phyloP scores from a whole-genome alignment of 2,888 invertebrate species.

The Hypolimnas misippus region DNA sequence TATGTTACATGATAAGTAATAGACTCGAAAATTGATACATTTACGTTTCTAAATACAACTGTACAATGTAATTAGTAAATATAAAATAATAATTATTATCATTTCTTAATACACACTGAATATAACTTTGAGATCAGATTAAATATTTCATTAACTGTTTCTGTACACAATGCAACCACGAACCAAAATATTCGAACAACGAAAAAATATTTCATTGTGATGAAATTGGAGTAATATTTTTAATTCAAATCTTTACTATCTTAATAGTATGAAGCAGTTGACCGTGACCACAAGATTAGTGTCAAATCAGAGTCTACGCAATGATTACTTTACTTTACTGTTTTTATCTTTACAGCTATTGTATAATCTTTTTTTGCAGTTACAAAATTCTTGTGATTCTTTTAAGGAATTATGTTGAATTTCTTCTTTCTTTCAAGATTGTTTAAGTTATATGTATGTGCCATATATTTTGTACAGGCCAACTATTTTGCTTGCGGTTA shows the following conservation, averaged over 20 bases:
- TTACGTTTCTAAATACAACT: too few relatives aligned
- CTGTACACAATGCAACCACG: not conserved
- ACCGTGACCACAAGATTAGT: constrained; percentile 72
- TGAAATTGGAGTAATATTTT: constrained; percentile 34
- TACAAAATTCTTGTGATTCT: not conserved
- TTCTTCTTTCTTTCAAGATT: not conserved
- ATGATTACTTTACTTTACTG: constrained; percentile 53
- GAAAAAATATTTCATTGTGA: not conserved
- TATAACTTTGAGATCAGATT: not conserved
- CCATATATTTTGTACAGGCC: too few relatives aligned
- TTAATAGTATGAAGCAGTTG: constrained; percentile 56
- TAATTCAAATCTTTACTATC: constrained; percentile 46
- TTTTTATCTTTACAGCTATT: constrained; percentile 46
- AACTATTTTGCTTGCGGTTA: too few relatives aligned
- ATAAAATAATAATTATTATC: too few relatives aligned
- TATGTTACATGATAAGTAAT: too few relatives aligned
- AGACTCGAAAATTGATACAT: too few relatives aligned
- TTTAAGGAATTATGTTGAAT: not conserved
- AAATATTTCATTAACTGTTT: not conserved
- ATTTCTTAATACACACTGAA: not conserved
- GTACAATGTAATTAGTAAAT: too few relatives aligned
- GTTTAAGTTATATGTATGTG: not conserved
- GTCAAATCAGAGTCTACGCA: constrained; percentile 60
- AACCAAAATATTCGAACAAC: not conserved
- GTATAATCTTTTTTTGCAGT: constrained; percentile 45